Evolutionary conservation across 1,140 invertebrate species (phyloP), one percentile per base, ranked within the genome.

Genomic region (Rhagoletis pomonella): DNA sequence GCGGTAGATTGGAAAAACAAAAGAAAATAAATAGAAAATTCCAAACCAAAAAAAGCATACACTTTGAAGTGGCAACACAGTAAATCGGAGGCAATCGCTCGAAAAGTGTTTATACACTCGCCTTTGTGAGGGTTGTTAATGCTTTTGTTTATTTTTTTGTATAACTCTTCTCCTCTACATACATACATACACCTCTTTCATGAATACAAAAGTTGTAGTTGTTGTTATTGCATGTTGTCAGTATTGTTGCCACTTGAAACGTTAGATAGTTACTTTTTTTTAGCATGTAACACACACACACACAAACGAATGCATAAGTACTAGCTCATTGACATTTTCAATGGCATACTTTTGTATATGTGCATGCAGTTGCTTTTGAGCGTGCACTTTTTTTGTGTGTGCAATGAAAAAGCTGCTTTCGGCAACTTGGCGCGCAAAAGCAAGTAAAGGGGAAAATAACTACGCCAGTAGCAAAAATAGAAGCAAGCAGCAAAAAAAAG

Each of bases 71-170:
- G 73, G 50, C 73, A 81, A 81, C 73, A 81, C 17, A 58, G 73
- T 17, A 81, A 81, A 81, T 81, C 73, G 47, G 73, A 81, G 73
- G 73, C 73, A 81, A 81, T 81, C 73, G 73, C 73, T 81, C 19
- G 73, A 81, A 81, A 81, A 81, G 73, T 55, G 73, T 81, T 81
- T 81, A 81, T 55, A 81, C 73, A 81, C 73, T 58, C 73, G 73
- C 47, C 73, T 81, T 81, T 81, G 44, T 55, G n/a, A 81, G 73
- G 73, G 73, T 55, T 29, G 29, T 29, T 81, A 81, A 50, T 81
- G 73, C 50, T 81, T 81, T 73, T 81, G n/a, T 58, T 81, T 29
- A 29, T 73, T 65, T 29, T 65, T 69, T 69, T 69, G 0, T 10
- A 12, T 29, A 47, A 19, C 29, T 81, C 14, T 55, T 1, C 42